Base-by-base conservation (phyloP, 1,140 invertebrate species). In the Meloidogyne floridensis region DNA sequence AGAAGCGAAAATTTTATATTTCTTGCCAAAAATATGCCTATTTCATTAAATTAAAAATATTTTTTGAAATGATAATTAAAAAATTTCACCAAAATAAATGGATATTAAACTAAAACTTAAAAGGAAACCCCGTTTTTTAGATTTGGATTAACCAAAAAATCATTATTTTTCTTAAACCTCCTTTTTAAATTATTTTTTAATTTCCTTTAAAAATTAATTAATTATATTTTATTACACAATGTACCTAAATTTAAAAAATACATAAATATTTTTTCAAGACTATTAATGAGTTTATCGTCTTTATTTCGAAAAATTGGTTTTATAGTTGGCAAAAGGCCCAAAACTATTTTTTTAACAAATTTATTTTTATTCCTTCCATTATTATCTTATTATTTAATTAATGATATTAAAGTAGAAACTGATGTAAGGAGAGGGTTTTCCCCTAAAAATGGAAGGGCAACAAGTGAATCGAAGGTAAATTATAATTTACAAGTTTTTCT, bases 391-490 rank as follows among this genome's bases (percentile, higher is more conserved):
- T 73, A n/a, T 53, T 47, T 53, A 54, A 47, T 73, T 47, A 20
- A 47, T 53, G 51, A 73, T 4, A 47, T 73, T 15, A 54, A 73
- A 47, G 10, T 73, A 0, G 72, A 73, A 3, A 73, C 72, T 1
- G 72, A 73, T 73, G 72, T 73, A 5, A 47, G 72, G n/a, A 47
- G 72, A 47, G 72, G 72, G 43, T 73, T 73, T 53, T 47, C 72
- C n/a, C 72, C 43, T n/a, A 73, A n/a, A 73, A 73, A 73, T 73
- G 72, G 72, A 54, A 47, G 72, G 72, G 72, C 72, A 73, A 47
- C 72, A 47, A 73, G 20, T 15, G 72, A 73, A 73, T 20, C 20
- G 72, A n/a, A 73, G n/a, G 72, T 73, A 65, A 5, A 56, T 13
- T 2, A 65, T n/a, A n/a, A 65, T n/a, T 65, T 65, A 59, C 2